Evolutionary conservation across 2,888 invertebrate genomes (phyloP).

Genomic region (Eurytoma californica): DNA sequence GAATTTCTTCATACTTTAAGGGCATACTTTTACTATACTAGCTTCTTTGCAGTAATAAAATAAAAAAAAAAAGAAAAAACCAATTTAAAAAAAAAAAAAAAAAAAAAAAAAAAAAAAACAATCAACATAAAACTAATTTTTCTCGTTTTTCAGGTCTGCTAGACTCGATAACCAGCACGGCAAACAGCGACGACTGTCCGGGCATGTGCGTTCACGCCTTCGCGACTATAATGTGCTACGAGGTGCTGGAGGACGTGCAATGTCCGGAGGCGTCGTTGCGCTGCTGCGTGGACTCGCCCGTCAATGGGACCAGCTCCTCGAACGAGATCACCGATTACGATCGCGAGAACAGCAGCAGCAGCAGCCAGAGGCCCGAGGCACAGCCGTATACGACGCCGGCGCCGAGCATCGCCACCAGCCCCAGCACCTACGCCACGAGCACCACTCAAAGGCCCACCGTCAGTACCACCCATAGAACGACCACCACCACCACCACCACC

Average conservation of each 20-base stretch:
- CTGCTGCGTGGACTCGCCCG: slow-evolving; percentile 88
- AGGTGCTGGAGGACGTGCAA: slow-evolving; percentile 87
- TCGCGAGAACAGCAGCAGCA: slow-evolving; percentile 37
- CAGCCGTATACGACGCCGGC: not conserved
- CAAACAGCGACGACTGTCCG: slow-evolving; percentile 90
- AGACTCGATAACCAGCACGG: slow-evolving; percentile 90
- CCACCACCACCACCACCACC: slow-evolving; percentile 13
- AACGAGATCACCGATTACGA: slow-evolving; percentile 61
- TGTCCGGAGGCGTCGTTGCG: slow-evolving; percentile 89
- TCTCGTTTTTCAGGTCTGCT: slow-evolving; percentile 81
- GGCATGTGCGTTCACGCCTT: slow-evolving; percentile 91
- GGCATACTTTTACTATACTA: not conserved
- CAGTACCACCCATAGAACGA: slow-evolving; percentile 35
- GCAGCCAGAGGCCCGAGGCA: slow-evolving; percentile 1
- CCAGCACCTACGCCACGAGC: slow-evolving; percentile 25
- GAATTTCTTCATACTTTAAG: no score
- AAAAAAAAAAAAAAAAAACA: not conserved
- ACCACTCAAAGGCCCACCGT: slow-evolving; percentile 30
- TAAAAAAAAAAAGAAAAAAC: no score
- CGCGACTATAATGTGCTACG: slow-evolving; percentile 90
- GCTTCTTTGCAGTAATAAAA: not conserved
- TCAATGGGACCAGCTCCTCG: slow-evolving; percentile 75
- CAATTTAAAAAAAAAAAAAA: not conserved
- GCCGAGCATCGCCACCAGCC: not conserved
- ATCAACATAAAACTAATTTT: slow-evolving; percentile 25